phyloP scores from a whole-genome alignment of 2,113 vertebrate genomes.

The Clarias magur region DNA sequence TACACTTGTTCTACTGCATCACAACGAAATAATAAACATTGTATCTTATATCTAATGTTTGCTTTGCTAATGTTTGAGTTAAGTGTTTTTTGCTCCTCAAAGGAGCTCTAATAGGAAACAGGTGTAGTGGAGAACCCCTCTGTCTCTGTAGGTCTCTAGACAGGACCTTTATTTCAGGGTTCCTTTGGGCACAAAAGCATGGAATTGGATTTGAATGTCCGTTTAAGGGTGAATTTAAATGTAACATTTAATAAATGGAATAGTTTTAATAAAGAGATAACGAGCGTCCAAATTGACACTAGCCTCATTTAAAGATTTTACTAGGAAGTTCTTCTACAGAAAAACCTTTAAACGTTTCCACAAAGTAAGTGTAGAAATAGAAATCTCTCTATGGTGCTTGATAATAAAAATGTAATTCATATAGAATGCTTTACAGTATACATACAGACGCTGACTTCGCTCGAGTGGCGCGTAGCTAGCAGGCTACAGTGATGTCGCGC shows the following conservation, averaged over 20 bases:
- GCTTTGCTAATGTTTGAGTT: too few relatives aligned
- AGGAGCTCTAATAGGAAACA: not conserved
- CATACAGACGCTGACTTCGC: not conserved
- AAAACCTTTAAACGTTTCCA: not conserved
- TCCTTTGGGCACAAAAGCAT: not conserved
- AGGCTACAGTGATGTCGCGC: not conserved
- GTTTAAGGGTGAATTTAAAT: not conserved
- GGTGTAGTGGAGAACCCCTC: not conserved
- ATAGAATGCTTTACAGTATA: not conserved
- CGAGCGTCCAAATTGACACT: too few relatives aligned
- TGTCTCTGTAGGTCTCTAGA: not conserved
- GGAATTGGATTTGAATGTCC: not conserved
- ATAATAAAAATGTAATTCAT: not conserved
- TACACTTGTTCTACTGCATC: not conserved
- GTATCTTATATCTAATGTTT: not conserved
- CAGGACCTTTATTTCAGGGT: not conserved
- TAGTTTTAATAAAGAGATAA: not conserved
- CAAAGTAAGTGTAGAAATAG: not conserved
- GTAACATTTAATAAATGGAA: not conserved
- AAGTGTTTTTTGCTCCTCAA: too few relatives aligned
- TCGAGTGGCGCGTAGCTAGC: not conserved
- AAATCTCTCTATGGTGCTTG: not conserved
- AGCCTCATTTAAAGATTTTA: not conserved
- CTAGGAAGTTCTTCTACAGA: not conserved
- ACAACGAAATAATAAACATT: not conserved